These are phyloP conservation scores for Coecobrya sp. DNA, from an alignment of 2,888 invertebrate species.

Conservation along the genomic window DNA sequence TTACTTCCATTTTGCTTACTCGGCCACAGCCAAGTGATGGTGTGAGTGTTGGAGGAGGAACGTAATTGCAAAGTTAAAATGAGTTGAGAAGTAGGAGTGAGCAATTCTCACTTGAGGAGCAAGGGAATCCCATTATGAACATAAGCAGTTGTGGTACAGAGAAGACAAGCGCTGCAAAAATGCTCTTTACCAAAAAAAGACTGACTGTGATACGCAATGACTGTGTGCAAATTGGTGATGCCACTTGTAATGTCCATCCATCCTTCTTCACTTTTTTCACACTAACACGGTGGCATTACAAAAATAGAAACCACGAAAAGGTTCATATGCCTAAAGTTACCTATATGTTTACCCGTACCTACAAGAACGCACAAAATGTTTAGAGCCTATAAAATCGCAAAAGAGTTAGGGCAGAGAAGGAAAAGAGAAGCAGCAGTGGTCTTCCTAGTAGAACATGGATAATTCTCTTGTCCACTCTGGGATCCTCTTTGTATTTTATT, in stretches of 20 bases:
- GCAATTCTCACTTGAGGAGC: conserved; percentile 26
- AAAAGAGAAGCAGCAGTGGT: background rate
- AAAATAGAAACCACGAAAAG: background rate
- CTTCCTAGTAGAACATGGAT: conserved; percentile 3
- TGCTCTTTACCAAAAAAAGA: conserved; percentile 10
- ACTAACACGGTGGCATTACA: conserved; percentile 36
- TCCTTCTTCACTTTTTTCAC: conserved; percentile 66
- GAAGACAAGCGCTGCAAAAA: conserved; percentile 8
- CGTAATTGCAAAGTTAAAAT: conserved; percentile 50
- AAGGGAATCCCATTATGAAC: background rate
- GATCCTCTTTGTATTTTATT: conserved; percentile 74
- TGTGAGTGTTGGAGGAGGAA: background rate
- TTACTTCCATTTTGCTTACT: conserved; percentile 18
- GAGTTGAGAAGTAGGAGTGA: background rate
- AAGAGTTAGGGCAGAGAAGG: conserved; percentile 12
- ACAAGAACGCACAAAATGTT: background rate
- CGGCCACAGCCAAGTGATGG: background rate
- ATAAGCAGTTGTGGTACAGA: background rate
- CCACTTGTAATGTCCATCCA: conserved; percentile 66
- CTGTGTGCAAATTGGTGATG: conserved; percentile 64
- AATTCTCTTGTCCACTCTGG: conserved; percentile 71
- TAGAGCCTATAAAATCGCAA: conserved; percentile 6
- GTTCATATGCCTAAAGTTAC: background rate
- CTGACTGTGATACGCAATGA: conserved; percentile 56
- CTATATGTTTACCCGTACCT: background rate